phyloP scores from a whole-genome alignment of 2,113 vertebrate species.

The Zapornia atra region DNA sequence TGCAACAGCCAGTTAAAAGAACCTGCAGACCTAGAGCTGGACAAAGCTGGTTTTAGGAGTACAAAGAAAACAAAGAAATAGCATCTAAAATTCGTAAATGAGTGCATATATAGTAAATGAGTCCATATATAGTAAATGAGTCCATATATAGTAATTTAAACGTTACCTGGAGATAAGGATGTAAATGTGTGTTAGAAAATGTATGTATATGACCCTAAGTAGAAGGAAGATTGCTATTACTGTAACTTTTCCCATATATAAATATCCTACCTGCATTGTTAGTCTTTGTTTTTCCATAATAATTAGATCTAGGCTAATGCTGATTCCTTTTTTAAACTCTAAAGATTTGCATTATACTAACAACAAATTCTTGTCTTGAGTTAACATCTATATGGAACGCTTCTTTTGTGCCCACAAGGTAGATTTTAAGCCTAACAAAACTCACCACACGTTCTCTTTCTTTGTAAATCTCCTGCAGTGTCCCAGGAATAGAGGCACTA shows the following conservation, averaged over 20 bases:
- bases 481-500: not conserved
- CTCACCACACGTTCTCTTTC: not conserved
- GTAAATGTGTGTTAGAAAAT: not conserved
- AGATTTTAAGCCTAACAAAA: not conserved
- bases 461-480: not conserved
- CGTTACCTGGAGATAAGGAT: not conserved
- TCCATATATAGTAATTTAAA: not conserved
- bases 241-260: not conserved
- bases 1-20: not conserved
- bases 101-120: not conserved
- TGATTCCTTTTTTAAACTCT: not conserved
- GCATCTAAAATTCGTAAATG: not conserved
- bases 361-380: not conserved
- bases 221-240: not conserved
- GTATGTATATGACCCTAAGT: not conserved
- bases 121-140: not conserved
- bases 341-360: not conserved
- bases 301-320: not conserved
- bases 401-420: not conserved
- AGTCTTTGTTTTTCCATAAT: not conserved
- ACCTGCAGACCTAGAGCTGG: not conserved
- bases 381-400: not conserved
- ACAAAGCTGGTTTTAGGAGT: not conserved
- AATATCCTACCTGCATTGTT: not conserved
- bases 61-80: not conserved